Evolutionary conservation across 2,888 invertebrate genomes (phyloP).

Genomic region (Lepidocyrtoides sp.): DNA sequence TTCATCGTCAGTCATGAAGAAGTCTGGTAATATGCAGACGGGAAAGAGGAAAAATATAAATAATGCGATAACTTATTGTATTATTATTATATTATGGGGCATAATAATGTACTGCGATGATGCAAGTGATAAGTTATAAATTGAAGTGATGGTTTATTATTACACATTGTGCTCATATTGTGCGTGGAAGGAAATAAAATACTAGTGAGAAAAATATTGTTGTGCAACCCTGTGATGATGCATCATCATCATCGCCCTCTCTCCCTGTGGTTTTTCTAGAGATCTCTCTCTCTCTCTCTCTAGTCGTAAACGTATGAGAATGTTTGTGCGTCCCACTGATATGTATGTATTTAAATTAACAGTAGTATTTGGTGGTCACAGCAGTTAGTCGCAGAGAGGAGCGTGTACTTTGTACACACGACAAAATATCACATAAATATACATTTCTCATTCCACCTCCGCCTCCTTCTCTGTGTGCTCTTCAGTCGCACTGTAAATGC

Average conservation of each 20-base stretch:
- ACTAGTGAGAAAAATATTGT: slow-evolving; percentile 53
- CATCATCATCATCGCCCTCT: slow-evolving; percentile 43
- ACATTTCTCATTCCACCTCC: slow-evolving; percentile 52
- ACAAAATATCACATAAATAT: slow-evolving; percentile 52
- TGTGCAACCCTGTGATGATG: slow-evolving; percentile 44
- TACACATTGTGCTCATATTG: background rate
- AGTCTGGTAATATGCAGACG: slow-evolving; percentile 6
- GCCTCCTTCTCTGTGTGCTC: slow-evolving; percentile 19
- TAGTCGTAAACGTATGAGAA: background rate
- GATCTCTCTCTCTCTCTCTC: background rate
- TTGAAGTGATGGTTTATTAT: slow-evolving; percentile 57
- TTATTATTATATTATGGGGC: slow-evolving; percentile 31
- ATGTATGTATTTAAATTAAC: slow-evolving; percentile 53
- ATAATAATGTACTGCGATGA: slow-evolving; percentile 66
- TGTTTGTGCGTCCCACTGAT: slow-evolving; percentile 10
- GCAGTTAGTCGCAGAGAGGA: slow-evolving; percentile 52
- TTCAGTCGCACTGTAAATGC: background rate
- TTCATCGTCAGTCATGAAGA: slow-evolving; percentile 15
- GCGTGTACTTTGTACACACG: slow-evolving; percentile 60
- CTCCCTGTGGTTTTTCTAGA: background rate
- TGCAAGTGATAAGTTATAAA: slow-evolving; percentile 71
- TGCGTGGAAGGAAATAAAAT: background rate
- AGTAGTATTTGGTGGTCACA: slow-evolving; percentile 62
- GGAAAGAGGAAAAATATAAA: slow-evolving; percentile 45
- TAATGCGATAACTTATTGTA: slow-evolving; percentile 52